phyloP scores from a whole-genome alignment of 1,140 invertebrate genomes.

The Penaeus japonicus region DNA sequence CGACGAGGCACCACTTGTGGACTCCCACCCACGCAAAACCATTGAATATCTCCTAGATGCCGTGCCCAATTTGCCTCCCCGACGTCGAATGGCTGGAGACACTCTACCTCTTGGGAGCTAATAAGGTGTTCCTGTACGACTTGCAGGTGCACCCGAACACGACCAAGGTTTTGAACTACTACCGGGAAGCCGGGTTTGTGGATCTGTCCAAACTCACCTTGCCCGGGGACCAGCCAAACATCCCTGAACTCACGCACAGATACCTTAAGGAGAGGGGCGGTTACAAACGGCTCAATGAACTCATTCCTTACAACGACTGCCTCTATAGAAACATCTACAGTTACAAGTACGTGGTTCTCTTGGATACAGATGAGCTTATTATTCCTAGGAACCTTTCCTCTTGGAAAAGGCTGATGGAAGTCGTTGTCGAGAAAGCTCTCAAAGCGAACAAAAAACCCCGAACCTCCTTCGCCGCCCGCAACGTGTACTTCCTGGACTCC shows the following conservation, averaged over 20 bases:
- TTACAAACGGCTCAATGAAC: slow-evolving; percentile 91
- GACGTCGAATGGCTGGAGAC: slow-evolving; percentile 97
- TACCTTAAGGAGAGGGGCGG: slow-evolving; percentile 83
- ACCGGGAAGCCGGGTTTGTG: slow-evolving; percentile 77
- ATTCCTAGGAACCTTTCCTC: slow-evolving; percentile 73
- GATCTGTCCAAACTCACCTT: slow-evolving; percentile 86
- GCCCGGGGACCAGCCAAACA: slow-evolving; percentile 89
- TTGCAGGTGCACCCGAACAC: slow-evolving; percentile 91
- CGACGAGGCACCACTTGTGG: no score
- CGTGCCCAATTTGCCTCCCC: no score
- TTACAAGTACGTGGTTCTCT: slow-evolving; percentile 87
- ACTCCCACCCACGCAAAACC: no score
- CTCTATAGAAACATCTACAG: slow-evolving; percentile 91
- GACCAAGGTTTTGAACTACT: slow-evolving; percentile 84
- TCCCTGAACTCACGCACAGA: slow-evolving; percentile 85
- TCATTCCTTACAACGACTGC: slow-evolving; percentile 97
- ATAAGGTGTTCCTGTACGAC: slow-evolving; percentile 93
- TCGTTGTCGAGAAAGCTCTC: slow-evolving; percentile 71
- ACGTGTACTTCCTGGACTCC: slow-evolving; percentile 94
- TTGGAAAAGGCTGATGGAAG: slow-evolving; percentile 83
- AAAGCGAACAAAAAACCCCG: slow-evolving; percentile 76
- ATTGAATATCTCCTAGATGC: no score
- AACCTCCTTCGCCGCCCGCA: slow-evolving; percentile 88
- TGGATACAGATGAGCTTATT: slow-evolving; percentile 89
- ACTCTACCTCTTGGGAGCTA: slow-evolving; percentile 83